Conservation (phyloP, 1,140 invertebrate genomes). For the Solenopsis fugax region DNA sequence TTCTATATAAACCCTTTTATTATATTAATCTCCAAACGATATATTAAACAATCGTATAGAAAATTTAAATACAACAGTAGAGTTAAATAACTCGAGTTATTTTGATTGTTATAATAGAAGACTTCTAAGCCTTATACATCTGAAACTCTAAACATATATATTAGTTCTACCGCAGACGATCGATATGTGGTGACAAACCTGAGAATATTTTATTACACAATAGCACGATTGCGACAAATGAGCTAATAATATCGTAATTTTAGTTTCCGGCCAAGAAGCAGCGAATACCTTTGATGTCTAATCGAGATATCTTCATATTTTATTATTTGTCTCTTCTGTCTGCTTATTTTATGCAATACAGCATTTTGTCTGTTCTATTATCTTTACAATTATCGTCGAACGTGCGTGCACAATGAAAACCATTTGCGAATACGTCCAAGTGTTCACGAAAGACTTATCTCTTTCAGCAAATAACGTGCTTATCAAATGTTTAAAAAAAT, state of each 20-base stretch:
- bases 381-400: not conserved
- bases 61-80: no score
- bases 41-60: no score
- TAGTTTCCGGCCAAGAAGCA: not conserved
- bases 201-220: not conserved
- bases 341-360: constrained; percentile 5
- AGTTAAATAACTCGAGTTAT: no score
- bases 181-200: not conserved
- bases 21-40: no score
- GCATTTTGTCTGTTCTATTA: not conserved
- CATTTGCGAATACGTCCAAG: not conserved
- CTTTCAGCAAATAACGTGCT: not conserved
- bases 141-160: not conserved
- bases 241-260: not conserved
- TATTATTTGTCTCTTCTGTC: not conserved
- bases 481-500: constrained; percentile 17
- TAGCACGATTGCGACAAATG: not conserved
- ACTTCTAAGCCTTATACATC: not conserved
- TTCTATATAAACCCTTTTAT: no score
- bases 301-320: not conserved
- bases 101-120: not conserved
- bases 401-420: not conserved
- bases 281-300: not conserved
- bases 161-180: not conserved
- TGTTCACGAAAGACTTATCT: constrained; percentile 10